A percentile compares a stretch with the other conserved stretches of the same genome.
Evolutionary conservation across 1,140 invertebrate species (phyloP).

Genomic region (Galleria mellonella): DNA sequence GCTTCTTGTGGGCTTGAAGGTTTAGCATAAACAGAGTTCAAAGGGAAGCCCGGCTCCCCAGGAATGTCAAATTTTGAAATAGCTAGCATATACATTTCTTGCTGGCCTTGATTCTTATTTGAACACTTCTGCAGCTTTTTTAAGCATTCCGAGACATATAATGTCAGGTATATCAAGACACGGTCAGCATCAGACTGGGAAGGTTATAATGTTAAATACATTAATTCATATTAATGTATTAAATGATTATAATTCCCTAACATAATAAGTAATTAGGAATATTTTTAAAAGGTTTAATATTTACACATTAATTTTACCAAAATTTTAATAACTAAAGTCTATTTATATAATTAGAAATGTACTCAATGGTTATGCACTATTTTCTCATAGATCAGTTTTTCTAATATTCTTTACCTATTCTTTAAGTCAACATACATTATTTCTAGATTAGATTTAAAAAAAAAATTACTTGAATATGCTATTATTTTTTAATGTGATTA

Average conservation of each 20-base stretch:
- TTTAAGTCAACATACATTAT: too few species aligned
- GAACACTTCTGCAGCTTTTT: constrained; percentile 95
- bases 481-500: too few species aligned
- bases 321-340: too few species aligned
- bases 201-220: constrained; percentile 12
- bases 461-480: too few species aligned
- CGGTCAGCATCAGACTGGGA: constrained; percentile 94
- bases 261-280: too few species aligned
- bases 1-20: constrained; percentile 86
- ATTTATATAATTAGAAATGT: too few species aligned
- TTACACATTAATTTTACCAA: too few species aligned
- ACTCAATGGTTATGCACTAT: too few species aligned
- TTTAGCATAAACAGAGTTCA: constrained; percentile 97
- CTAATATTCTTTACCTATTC: too few species aligned
- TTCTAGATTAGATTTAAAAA: too few species aligned
- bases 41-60: constrained; percentile 95
- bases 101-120: constrained; percentile 90
- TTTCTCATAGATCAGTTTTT: too few species aligned
- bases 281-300: too few species aligned
- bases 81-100: constrained; percentile 97
- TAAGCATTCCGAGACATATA: constrained; percentile 99
- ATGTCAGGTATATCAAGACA: constrained; percentile 97
- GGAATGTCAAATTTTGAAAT: constrained; percentile 98
- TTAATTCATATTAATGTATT: neutral
- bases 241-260: constrained; percentile 1